These are phyloP conservation scores for Callithrix jacchus DNA, from an alignment of 2,113 vertebrate genomes.

Conservation along the genomic window DNA sequence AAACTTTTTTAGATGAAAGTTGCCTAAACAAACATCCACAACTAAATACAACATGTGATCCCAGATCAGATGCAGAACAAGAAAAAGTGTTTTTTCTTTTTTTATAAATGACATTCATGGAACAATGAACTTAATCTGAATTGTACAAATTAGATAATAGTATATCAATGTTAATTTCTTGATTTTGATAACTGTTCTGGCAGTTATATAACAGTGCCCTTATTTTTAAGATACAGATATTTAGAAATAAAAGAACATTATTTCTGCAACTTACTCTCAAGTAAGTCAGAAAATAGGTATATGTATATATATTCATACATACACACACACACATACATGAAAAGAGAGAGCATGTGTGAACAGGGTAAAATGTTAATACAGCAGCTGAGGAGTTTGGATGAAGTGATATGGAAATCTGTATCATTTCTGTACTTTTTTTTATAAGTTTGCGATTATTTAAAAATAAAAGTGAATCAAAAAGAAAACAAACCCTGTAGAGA, in stretches of 20 bases:
- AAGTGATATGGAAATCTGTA: background rate
- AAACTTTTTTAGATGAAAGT: background rate
- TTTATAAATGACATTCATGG: background rate
- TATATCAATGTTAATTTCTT: background rate
- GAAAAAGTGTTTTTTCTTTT: background rate
- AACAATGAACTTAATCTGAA: background rate
- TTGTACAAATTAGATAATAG: background rate
- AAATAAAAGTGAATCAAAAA: background rate
- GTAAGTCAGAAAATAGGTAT: background rate
- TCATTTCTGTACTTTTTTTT: background rate
- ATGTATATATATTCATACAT: background rate
- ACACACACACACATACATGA: background rate
- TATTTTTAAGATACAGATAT: background rate
- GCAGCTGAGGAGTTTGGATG: background rate
- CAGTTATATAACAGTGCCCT: background rate
- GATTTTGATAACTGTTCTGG: background rate
- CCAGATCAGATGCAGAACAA: background rate
- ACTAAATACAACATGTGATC: background rate
- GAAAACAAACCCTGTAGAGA: background rate
- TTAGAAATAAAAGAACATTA: background rate
- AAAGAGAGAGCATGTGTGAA: background rate
- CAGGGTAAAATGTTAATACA: background rate
- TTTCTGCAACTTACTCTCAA: background rate
- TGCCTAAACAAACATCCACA: background rate
- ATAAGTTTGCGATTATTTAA: background rate